phyloP scores from a whole-genome alignment of 2,888 invertebrate species.

The Melinopterus prodromus region DNA sequence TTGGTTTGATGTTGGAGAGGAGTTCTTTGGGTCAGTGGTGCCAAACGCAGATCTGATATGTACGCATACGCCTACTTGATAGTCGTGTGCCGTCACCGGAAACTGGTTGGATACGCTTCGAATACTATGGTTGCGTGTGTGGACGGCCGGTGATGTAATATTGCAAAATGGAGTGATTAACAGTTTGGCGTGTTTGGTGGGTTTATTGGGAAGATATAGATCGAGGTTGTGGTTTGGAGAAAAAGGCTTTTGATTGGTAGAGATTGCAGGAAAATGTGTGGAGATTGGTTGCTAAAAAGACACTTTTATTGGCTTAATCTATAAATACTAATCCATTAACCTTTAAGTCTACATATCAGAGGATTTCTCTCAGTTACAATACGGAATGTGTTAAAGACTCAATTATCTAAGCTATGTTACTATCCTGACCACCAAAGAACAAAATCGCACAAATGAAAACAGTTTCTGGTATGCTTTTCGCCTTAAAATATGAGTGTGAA shows the following conservation, averaged over 20 bases:
- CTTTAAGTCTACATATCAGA: too few species aligned
- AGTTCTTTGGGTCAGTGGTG: neutral
- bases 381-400: too few species aligned
- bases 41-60: constrained; percentile 4
- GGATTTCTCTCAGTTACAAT: too few species aligned
- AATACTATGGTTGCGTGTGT: neutral
- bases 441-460: too few species aligned
- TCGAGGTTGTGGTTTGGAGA: neutral
- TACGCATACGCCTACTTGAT: neutral
- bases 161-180: neutral
- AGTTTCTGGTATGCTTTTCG: too few species aligned
- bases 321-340: too few species aligned
- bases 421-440: too few species aligned
- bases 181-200: neutral
- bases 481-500: too few species aligned
- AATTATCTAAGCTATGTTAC: too few species aligned
- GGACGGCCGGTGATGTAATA: neutral
- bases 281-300: neutral
- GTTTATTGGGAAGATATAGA: neutral
- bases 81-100: neutral
- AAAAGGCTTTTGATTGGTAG: neutral
- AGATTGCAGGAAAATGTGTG: too few species aligned
- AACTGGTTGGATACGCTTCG: neutral
- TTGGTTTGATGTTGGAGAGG: neutral
- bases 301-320: too few species aligned